A percentile compares a stretch with the other conserved stretches of the same genome.
phyloP scores from a whole-genome alignment of 2,888 invertebrate genomes.

The Dynastes hyllus region DNA sequence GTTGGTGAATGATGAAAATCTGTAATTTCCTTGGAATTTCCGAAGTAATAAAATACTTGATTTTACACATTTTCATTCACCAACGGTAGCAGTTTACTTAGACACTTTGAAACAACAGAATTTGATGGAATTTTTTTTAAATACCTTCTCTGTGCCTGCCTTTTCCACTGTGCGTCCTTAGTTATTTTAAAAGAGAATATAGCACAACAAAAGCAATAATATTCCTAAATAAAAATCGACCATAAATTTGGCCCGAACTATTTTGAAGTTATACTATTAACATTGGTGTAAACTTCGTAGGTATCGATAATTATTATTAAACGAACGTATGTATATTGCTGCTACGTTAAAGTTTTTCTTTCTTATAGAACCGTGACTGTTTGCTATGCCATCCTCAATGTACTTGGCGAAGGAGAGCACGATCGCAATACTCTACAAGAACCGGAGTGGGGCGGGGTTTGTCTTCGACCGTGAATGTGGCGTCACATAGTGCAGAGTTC shows the following conservation, averaged over 20 bases:
- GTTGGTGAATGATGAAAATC: too few relatives aligned
- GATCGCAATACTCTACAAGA: slow-evolving; percentile 63
- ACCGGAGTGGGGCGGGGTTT: slow-evolving; percentile 49
- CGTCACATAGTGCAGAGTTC: slow-evolving; percentile 82
- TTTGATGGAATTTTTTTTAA: too few relatives aligned
- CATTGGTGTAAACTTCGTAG: background rate
- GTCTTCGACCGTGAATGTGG: slow-evolving; percentile 69
- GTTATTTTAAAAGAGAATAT: too few relatives aligned
- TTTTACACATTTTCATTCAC: too few relatives aligned
- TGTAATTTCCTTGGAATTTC: too few relatives aligned
- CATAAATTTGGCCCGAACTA: background rate
- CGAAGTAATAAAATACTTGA: too few relatives aligned
- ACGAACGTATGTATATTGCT: background rate
- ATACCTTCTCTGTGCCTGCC: too few relatives aligned
- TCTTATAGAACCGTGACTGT: slow-evolving; percentile 39
- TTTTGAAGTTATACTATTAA: background rate
- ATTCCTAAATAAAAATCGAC: background rate
- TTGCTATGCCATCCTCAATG: slow-evolving; percentile 64
- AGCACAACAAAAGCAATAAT: too few relatives aligned
- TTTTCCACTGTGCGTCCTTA: too few relatives aligned
- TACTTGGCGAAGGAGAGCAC: slow-evolving; percentile 67
- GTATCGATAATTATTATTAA: background rate
- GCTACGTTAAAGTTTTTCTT: slow-evolving; percentile 7
- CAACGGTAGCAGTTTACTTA: too few relatives aligned
- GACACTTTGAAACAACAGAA: too few relatives aligned